Base-by-base conservation (phyloP, 2,113 vertebrate species). In the Clarias macrocephalus region DNA sequence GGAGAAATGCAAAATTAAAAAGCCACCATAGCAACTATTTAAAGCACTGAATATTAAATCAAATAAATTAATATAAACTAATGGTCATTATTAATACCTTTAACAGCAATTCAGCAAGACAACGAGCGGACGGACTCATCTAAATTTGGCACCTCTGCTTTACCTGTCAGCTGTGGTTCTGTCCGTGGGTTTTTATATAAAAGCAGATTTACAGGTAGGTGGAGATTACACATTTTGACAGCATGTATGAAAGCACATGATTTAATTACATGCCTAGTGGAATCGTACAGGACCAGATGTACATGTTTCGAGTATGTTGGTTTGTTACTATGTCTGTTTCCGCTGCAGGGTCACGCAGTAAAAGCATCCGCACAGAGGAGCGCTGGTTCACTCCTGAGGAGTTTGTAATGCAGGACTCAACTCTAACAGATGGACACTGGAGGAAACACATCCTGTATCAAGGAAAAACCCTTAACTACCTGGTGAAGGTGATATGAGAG, bases 341-440 rank as follows among this genome's bases (percentile, higher is more conserved):
- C 70, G 28, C 75, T 15, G 30, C 87, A 94, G 94, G 72, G 15
- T 85, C 12, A 4, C 4, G 73, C 79, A 92, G 93, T 65, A 94
- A 92, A 82, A 91, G 94, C 68, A 93, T 95, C 63, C 93, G 95
- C 1, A 95, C 93, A 0, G 93, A 93, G 75, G 80, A 28, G 3
- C 62, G 66, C 18, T 95, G 95, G 95, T 56, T 95, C 88, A 95
- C 72, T n/a, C 94, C 94, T 0, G 18, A 19, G n/a, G 92, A 94
- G 59, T 95, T 95, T 85, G 21, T 92, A 6, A 86, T n/a, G 1
- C 48, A 70, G 80, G 91, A 87, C 6, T 48, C 48, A 0, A 0
- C 11, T 56, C 72, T 1, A 0, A 15, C 54, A 0, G 60, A 92
- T 0, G 15, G 10, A 70, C 21, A 15, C 52, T 95, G 94, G 95